Evolutionary conservation across 2,888 invertebrate genomes (phyloP).

Genomic region (Eubasilissa splendida): DNA sequence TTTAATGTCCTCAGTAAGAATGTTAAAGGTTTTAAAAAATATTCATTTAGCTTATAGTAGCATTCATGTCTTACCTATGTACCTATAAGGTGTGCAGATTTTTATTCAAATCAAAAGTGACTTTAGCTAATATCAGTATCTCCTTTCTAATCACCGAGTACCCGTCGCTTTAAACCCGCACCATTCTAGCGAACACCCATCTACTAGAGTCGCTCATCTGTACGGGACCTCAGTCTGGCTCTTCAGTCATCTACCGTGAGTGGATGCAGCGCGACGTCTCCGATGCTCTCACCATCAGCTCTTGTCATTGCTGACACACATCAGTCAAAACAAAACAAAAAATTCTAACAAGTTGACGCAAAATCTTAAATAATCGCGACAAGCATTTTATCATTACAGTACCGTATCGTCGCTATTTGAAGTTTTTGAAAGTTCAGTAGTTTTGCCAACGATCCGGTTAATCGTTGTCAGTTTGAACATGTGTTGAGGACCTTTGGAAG

Average conservation of each 20-base stretch:
- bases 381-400: too few relatives aligned
- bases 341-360: background rate
- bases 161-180: constrained; percentile 13
- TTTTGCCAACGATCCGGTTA: background rate
- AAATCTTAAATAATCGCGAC: background rate
- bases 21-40: too few relatives aligned
- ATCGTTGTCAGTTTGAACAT: background rate
- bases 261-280: constrained; percentile 43
- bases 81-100: too few relatives aligned
- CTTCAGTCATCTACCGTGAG: constrained; percentile 43
- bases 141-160: constrained; percentile 20
- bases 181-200: constrained; percentile 27
- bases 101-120: background rate
- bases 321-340: background rate
- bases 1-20: too few relatives aligned
- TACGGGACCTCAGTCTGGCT: background rate
- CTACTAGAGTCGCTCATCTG: constrained; percentile 27
- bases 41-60: too few relatives aligned
- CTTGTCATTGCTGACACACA: background rate
- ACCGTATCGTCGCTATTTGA: background rate
- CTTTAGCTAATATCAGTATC: background rate
- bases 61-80: too few relatives aligned
- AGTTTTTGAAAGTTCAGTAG: background rate
- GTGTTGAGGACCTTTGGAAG: background rate
- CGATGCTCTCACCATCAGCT: background rate